Base-by-base conservation (phyloP, 2,888 invertebrate genomes). In the Arrhopalites spinosus region DNA sequence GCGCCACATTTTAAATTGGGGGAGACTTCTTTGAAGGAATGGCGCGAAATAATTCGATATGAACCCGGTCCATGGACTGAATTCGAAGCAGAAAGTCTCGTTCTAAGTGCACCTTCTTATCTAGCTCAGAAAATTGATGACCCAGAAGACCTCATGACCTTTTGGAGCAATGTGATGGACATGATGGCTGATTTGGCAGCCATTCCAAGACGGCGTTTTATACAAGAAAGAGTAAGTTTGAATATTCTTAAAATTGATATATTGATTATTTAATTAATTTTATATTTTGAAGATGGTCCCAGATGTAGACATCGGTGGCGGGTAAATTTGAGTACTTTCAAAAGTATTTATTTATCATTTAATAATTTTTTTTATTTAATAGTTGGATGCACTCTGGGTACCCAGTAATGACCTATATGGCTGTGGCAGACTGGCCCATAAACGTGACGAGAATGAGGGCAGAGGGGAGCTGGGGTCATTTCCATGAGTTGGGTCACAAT, bases 401-500 rank as follows among this genome's bases (percentile, higher is more conserved):
- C 29, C 78, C 78, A 15, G 74, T 78, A 13, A 76, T 76, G 76
- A 74, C 69, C 1, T 71, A 53, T 23, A 11, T 69, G 0, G 66
- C 68, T 25, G 70, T 36, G 17, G 36, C 53, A 5, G 29, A n/a
- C 13, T 23, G 47, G 13, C 53, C 78, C 23, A 5, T 78, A 1
- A 67, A 73, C 61, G 8, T 76, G 5, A 45, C 64, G 5, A 23
- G n/a, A 13, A 53, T 78, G 30, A 56, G 47, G 23, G 64, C 11
- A 1, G 67, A 70, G 23, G 70, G 68, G 0, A 73, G 70, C 17
- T 78, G 78, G 78, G 78, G 78, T 15, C 74, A 76, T 47, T 76
- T 73, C 59, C 78, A 78, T 63, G 78, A 78, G 29, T 20, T 78
- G 20, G 78, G 78, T 23, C 78, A 78, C 20, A 78, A 78, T 43